Evolutionary conservation across 2,888 invertebrate genomes (phyloP).

Genomic region (Rhopalosiphum nymphaeae): DNA sequence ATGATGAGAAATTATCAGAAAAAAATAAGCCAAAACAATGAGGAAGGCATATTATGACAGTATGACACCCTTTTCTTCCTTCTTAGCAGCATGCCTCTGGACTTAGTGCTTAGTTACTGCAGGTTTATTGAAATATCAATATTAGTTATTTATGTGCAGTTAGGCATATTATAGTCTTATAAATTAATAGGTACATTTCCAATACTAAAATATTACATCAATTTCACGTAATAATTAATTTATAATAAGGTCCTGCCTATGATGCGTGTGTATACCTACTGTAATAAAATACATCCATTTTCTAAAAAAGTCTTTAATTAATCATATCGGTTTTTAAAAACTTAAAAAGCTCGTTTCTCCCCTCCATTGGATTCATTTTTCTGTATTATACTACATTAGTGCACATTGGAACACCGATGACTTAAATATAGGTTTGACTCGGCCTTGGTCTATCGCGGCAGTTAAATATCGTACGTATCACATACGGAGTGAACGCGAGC

Average conservation of each 20-base stretch:
- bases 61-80: too few species aligned
- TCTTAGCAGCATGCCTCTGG: too few species aligned
- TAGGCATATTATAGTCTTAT: not conserved
- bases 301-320: not conserved
- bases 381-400: not conserved
- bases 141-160: too few species aligned
- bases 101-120: not conserved
- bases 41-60: too few species aligned
- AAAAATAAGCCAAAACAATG: too few species aligned
- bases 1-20: too few species aligned
- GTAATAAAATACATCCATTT: not conserved
- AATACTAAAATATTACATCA: not conserved
- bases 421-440: not conserved
- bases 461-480: not conserved
- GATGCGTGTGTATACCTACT: not conserved
- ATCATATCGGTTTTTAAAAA: not conserved
- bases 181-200: not conserved
- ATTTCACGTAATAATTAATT: not conserved
- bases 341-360: not conserved
- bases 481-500: not conserved
- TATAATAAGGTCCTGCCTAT: not conserved
- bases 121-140: not conserved
- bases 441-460: not conserved
- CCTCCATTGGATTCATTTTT: not conserved
- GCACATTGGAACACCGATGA: too few species aligned